Base-by-base conservation (phyloP, 2,888 invertebrate genomes). In the Alloscopus bannaensis region DNA sequence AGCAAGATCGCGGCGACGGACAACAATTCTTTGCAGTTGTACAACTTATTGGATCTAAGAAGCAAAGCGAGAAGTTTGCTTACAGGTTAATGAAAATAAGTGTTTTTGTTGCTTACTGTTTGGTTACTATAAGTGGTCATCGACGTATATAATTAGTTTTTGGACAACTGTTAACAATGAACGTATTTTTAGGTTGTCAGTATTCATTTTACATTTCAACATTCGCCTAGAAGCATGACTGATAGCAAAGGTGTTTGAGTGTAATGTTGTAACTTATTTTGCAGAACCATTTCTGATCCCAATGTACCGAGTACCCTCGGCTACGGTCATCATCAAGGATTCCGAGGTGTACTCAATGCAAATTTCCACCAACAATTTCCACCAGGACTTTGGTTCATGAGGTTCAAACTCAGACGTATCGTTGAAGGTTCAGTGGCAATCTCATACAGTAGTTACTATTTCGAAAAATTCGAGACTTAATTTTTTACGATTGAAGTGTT, bases 21-120 rank as follows among this genome's bases (percentile, higher is more conserved):
- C 97, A 97, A 88, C 96, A 97, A 88, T 97, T 97, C 89, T 97
- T 96, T 90, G 99, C 99, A 24, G 98, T 99, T 87, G 99, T 99
- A 40, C 99, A 99, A 89, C 91, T 99, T 62, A 99, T 99, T 89
- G 99, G 99, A 28, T 97, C 98, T 59, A 92, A 98, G 81, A 99
- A 99, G 89, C 98, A 99, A 89, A 99, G 99, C 16, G 99, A 99
- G 89, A 97, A 97, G 88, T 99, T 99, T 91, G 97, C 97, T 65
- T 99, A 99, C 90, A 91, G 93, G 93, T 93, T n/a, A n/a, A n/a
- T n/a, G n/a, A n/a, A n/a, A n/a, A n/a, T n/a, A n/a, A n/a, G n/a
- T n/a, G n/a, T n/a, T n/a, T n/a, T n/a, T n/a, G n/a, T n/a, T n/a
- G n/a, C n/a, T n/a, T n/a, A n/a, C n/a, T n/a, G n/a, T n/a, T n/a